Percentiles rank a stretch among this genome's conserved stretches.
These are phyloP conservation scores for Pristis pectinata DNA, from an alignment of 2,797 vertebrate species.

Conservation along the genomic window DNA sequence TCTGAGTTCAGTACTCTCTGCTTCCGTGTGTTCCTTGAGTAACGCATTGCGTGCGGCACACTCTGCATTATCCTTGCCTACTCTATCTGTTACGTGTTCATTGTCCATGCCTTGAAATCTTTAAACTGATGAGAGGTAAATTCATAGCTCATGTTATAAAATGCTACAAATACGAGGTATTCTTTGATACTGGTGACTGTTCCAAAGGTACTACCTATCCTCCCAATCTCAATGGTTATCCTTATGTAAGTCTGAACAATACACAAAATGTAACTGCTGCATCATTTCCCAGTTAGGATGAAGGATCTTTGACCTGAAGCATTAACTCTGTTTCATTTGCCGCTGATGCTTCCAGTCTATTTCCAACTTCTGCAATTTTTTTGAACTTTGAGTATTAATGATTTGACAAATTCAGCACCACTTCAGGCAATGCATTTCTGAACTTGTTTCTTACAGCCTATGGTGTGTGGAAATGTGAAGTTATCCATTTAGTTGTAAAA, in stretches of 20 bases:
- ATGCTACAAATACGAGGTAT: background rate
- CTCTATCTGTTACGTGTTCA: too few relatives aligned
- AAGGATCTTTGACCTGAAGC: too few relatives aligned
- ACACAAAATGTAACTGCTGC: background rate
- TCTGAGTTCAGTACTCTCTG: too few relatives aligned
- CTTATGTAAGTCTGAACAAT: background rate
- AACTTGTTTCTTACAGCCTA: background rate
- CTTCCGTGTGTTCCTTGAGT: too few relatives aligned
- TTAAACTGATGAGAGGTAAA: background rate
- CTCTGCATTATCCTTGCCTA: too few relatives aligned
- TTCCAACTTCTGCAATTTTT: background rate
- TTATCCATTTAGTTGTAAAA: too few relatives aligned
- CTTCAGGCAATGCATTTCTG: background rate
- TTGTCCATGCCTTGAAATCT: background rate
- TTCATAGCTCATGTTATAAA: background rate
- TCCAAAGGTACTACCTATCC: background rate
- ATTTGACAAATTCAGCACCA: background rate
- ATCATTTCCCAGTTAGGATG: too few relatives aligned
- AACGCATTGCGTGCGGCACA: too few relatives aligned
- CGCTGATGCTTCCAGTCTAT: too few relatives aligned
- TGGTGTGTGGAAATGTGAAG: too few relatives aligned
- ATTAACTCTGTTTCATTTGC: too few relatives aligned
- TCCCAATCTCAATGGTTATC: background rate
- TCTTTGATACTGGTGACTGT: background rate
- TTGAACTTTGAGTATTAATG: background rate